Conservation (phyloP, 2,888 invertebrate genomes). For the Andrena fulva region DNA sequence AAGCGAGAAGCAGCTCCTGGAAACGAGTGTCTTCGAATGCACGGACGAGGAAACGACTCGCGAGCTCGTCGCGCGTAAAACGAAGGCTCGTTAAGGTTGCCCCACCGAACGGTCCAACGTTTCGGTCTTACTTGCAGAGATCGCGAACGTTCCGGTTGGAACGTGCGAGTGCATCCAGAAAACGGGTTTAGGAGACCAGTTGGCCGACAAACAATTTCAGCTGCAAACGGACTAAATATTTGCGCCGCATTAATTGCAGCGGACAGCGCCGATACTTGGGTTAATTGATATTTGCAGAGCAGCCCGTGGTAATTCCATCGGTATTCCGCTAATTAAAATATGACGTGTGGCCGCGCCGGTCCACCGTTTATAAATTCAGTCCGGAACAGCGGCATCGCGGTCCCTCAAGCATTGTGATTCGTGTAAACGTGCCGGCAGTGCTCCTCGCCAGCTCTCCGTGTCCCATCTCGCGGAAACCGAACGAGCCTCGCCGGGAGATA, state of each 20-base stretch:
- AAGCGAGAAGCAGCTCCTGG: no score
- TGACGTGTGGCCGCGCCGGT: slow-evolving; percentile 56
- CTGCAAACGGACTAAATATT: slow-evolving; percentile 74
- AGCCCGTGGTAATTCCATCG: slow-evolving; percentile 71
- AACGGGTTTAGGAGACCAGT: not conserved
- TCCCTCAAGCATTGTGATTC: slow-evolving; percentile 44
- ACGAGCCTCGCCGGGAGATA: slow-evolving; percentile 36
- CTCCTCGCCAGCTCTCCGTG: slow-evolving; percentile 14
- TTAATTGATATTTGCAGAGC: slow-evolving; percentile 77
- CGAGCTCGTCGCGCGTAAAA: not conserved
- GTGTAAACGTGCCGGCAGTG: slow-evolving; percentile 31
- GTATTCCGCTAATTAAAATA: slow-evolving; percentile 77
- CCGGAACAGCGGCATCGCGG: slow-evolving; percentile 9
- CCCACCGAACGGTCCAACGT: not conserved
- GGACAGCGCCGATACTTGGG: slow-evolving; percentile 69
- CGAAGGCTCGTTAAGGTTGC: not conserved
- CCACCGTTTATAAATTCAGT: slow-evolving; percentile 61
- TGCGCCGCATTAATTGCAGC: slow-evolving; percentile 72
- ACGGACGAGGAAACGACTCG: not conserved
- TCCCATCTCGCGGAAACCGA: slow-evolving; percentile 49
- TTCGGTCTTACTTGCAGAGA: not conserved
- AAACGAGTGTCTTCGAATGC: not conserved
- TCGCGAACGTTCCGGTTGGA: not conserved
- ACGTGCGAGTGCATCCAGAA: slow-evolving; percentile 31
- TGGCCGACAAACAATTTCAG: slow-evolving; percentile 30